Evolutionary conservation across 2,888 invertebrate genomes (phyloP), one percentile per base, ranked within the genome.

Genomic region (Dynastes grantii): DNA sequence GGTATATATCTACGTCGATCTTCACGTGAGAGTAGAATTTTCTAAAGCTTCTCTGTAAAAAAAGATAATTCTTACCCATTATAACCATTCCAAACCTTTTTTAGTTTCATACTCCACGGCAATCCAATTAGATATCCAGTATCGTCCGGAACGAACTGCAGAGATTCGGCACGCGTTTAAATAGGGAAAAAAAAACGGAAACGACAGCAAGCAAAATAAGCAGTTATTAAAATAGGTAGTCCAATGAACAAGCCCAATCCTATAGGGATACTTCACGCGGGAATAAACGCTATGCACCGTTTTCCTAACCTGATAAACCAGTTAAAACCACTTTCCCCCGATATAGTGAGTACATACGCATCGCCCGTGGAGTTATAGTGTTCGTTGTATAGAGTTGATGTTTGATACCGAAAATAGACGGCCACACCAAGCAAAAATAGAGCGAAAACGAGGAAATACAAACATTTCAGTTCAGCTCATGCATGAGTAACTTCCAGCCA

Each of bases 251-350:
- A 63, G 11, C 32, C n/a, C 13, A 29, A 32, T 63, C 29, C 29
- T 63, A 11, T 29, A 63, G 32, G 63, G 63, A 63, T 63, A 32
- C 27, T 32, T 63, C 63, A 63, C 3, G 29, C 55, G 13, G 51
- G 68, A 68, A 68, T 49, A 37, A 45, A 6, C 16, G 16, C 53
- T 53, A 27, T 16, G 51, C 32, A 51, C 27, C 32, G 3, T 68
- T 29, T 51, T 68, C 51, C 32, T 51, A 22, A 68, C 49, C 27
- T n/a, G 68, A 68, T 68, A 51, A 51, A 68, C 68, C 68, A 68
- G 68, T 68, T 68, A 49, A 51, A 68, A 53, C 68, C n/a, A 68
- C 68, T 68, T 68, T 51, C 49, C 51, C 51, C 68, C 68, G 68
- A 68, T 68, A 51, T 32, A 63, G 13, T 58, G 55, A 63, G 13